Base-by-base conservation (phyloP, 2,888 invertebrate genomes). In the Pomacea canaliculata region DNA sequence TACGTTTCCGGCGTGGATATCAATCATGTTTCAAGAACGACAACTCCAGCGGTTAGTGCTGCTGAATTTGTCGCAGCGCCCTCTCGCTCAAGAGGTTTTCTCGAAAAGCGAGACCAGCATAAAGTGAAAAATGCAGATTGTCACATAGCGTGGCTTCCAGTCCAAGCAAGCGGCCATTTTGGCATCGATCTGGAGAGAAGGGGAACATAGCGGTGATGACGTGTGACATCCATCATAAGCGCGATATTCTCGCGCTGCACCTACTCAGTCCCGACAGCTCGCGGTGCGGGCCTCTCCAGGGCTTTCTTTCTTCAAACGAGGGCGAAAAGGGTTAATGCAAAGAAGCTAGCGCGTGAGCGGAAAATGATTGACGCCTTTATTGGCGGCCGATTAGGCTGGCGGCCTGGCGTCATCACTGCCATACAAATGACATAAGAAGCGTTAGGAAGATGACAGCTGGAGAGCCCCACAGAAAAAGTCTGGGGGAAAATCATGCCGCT, bases 351-450 rank as follows among this genome's bases (percentile, higher is more conserved):
- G 74, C 46, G 69, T 56, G 74, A 68, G 69, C 60, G 69, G 74
- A 62, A 74, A 63, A 69, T 74, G 74, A 74, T 69, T 74, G 74
- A 74, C 74, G 74, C 69, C 68, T 74, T 74, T 69, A 74, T 69
- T 74, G 60, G 60, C 51, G 27, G 62, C 49, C 63, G 74, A 74
- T 74, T 74, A 69, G 27, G 51, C 74, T 12, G 74, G 63, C 69
- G 49, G 69, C 69, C 46, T 23, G n/a, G 69, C 19, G 74, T 67
- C 59, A 74, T 69, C 74, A 69, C 68, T 51, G 74, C 60, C 68
- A 74, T 74, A 74, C 69, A 74, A 56, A 69, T 74, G 74, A 74
- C 69, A 69, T 69, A 69, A 69, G 69, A 74, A 63, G 59, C 51
- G 69, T 69, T 63, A 63, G n/a, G 27, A 27, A 12, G 63, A 63